A percentile compares a stretch with the other conserved stretches of the same genome.
Evolutionary conservation across 2,113 vertebrate species (phyloP).

Genomic region (Sturnira hondurensis): DNA sequence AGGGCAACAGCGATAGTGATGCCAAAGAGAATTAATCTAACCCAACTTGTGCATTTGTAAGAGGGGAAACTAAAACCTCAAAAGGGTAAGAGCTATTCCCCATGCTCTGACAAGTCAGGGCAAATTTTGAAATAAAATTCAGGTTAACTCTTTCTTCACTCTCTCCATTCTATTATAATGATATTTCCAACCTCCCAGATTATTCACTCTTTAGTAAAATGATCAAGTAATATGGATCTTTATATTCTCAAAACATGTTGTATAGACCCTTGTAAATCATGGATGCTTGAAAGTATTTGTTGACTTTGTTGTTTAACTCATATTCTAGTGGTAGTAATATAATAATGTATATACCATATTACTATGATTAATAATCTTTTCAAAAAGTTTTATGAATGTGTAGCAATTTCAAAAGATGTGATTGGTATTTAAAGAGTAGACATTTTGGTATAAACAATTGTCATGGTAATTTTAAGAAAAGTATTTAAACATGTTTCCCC

Average conservation of each 20-base stretch:
- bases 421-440: background rate
- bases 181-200: background rate
- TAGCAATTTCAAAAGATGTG: background rate
- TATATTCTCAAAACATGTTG: background rate
- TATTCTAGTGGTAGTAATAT: background rate
- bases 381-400: background rate
- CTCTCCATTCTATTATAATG: constrained; percentile 11
- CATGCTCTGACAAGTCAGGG: background rate
- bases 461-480: background rate
- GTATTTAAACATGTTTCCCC: background rate
- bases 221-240: background rate
- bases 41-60: background rate
- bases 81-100: background rate
- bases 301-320: background rate
- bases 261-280: background rate
- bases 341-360: background rate
- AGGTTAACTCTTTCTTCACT: background rate
- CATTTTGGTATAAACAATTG: background rate
- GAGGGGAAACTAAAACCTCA: background rate
- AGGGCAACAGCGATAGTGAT: background rate
- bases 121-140: constrained; percentile 13
- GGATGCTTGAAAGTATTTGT: background rate
- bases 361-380: background rate
- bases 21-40: background rate
- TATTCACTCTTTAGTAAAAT: constrained; percentile 7